Percentiles rank a stretch among this genome's conserved stretches.
Conservation (phyloP, 2,113 vertebrate species). For the Montifringilla adamsi region DNA sequence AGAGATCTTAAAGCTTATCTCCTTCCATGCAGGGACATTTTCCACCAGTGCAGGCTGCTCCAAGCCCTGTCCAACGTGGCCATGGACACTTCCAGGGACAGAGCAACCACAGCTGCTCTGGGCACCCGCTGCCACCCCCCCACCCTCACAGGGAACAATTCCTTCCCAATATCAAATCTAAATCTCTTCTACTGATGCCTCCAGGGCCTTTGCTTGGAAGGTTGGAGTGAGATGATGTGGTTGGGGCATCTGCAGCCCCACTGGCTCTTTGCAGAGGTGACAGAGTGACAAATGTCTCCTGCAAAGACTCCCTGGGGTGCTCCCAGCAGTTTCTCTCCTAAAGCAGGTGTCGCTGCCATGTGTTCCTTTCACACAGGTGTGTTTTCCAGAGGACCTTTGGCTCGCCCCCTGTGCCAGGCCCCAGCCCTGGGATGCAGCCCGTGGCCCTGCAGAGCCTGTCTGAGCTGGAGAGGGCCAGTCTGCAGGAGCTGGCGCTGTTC, state of each 20-base stretch:
- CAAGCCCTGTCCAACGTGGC: background rate
- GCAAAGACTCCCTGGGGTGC: background rate
- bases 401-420: background rate
- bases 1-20: background rate
- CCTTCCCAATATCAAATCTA: background rate
- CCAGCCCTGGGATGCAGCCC: background rate
- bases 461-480: constrained; percentile 32
- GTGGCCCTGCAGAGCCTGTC: constrained; percentile 51
- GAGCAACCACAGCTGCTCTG: background rate
- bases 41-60: too few relatives aligned
- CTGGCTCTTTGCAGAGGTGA: background rate
- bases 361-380: rapidly evolving
- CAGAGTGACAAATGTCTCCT: background rate
- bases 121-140: background rate
- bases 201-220: background rate
- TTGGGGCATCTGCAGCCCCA: background rate
- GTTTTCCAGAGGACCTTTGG: background rate
- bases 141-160: background rate
- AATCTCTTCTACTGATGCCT: background rate
- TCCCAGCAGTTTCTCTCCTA: background rate
- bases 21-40: background rate
- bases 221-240: rapidly evolving
- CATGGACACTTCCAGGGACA: background rate
- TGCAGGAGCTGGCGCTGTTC: constrained; percentile 24
- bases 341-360: rapidly evolving